Evolutionary conservation across 2,797 vertebrate genomes (phyloP).

Genomic region (Syngnathus acus): DNA sequence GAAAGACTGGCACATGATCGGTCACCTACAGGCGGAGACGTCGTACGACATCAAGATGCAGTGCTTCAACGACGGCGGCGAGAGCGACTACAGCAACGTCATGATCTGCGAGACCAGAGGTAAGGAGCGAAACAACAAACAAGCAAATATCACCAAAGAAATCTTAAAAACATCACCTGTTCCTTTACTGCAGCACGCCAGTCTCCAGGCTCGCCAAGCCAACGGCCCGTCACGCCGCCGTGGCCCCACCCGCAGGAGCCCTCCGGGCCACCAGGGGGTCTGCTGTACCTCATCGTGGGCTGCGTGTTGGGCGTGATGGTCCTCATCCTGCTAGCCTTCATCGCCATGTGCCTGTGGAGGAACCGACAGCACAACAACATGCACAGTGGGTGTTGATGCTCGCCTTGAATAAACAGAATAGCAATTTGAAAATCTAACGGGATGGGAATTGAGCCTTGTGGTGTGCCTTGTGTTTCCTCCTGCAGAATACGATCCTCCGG

Average conservation of each 20-base stretch:
- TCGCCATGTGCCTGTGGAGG: constrained; percentile 95
- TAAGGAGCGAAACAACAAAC: constrained; percentile 45
- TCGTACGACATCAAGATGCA: constrained; percentile 98
- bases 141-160: not conserved
- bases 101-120: constrained; percentile 98
- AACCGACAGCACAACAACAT: constrained; percentile 84
- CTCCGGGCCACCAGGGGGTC: constrained; percentile 52
- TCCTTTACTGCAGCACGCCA: constrained; percentile 72
- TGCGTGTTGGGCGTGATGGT: constrained; percentile 90
- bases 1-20: constrained; percentile 89
- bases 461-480: not conserved
- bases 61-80: constrained; percentile 85
- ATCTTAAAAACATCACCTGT: not conserved
- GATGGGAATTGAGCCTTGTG: constrained; percentile 1
- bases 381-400: constrained; percentile 78
- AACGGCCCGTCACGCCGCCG: constrained; percentile 77
- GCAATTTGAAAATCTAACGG: not conserved
- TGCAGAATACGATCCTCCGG: constrained; percentile 86
- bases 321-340: constrained; percentile 88
- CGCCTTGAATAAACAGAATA: not conserved
- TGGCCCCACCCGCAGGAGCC: constrained; percentile 57
- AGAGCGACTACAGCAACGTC: constrained; percentile 94
- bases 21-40: constrained; percentile 86
- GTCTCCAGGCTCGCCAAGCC: constrained; percentile 65
- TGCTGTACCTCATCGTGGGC: constrained; percentile 90